Conservation (phyloP, 2,113 vertebrate genomes). For the Callipepla squamata region DNA sequence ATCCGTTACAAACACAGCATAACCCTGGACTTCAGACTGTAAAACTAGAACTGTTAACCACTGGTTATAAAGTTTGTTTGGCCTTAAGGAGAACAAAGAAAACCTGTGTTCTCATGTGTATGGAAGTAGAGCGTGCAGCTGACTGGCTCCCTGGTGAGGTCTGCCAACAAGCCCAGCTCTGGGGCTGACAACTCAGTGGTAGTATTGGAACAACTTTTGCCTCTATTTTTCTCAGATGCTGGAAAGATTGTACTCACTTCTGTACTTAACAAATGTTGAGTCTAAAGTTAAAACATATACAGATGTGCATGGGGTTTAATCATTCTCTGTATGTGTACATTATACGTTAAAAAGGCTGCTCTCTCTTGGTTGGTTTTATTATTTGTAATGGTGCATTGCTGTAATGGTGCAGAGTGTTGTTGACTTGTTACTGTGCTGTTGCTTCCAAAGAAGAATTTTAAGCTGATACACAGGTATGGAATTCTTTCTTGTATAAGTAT, state of each 20-base stretch:
- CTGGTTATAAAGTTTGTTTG: not conserved
- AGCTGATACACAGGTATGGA: not conserved
- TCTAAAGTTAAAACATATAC: not conserved
- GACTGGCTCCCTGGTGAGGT: not conserved
- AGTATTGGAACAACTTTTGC: not conserved
- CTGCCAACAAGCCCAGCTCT: not conserved
- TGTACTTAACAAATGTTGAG: not conserved
- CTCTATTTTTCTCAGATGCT: not conserved
- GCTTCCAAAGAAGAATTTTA: not conserved
- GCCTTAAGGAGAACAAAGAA: not conserved
- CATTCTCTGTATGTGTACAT: not conserved
- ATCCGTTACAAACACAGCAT: not conserved
- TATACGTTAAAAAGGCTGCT: not conserved
- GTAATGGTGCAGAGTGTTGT: fast-evolving
- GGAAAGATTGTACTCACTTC: not conserved
- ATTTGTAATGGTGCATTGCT: not conserved
- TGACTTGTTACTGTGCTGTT: not conserved
- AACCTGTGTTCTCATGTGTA: not conserved
- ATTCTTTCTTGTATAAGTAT: not conserved
- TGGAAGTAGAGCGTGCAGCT: fast-evolving
- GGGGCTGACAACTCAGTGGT: fast-evolving
- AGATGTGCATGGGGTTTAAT: not conserved
- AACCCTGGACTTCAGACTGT: not conserved
- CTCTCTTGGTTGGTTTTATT: not conserved
- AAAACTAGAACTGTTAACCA: not conserved